Base-by-base conservation (phyloP, 2,113 vertebrate genomes). In the Corvus moneduloides region DNA sequence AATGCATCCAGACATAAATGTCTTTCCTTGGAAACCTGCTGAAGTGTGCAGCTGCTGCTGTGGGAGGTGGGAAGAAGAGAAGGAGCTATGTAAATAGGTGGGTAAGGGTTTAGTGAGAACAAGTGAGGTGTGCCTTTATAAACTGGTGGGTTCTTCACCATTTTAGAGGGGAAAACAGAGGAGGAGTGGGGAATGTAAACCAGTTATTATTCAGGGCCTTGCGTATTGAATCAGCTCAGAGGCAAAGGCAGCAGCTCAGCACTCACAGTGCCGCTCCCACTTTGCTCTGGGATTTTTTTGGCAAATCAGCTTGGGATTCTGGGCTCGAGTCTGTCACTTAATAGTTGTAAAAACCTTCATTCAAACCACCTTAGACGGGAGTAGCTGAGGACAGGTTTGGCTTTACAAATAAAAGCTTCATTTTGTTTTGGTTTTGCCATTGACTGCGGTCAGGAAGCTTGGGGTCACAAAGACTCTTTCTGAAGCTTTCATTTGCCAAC, bases 51-150 rank as follows among this genome's bases (percentile, higher is more conserved):
- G 84, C 54, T 95, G 95, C 91, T n/a, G 72, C 87, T 15, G 87
- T 26, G 87, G 92, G 92, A 87, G 90, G 81, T 82, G 87, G 89
- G 91, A 49, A 73, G 58, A 39, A 62, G 75, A 18, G 59, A 37
- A 30, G 48, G 74, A 51, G 52, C 52, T 5, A 1, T 27, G 63
- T 66, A 83, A 86, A 62, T 41, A 84, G n/a, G 75, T 18, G 68
- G 59, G 67, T 20, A 23, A n/a, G 44, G 67, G 11, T 67, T 91
- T 69, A 23, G 76, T 56, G 79, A 62, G 76, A 73, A 69, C 9
- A 1, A 27, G 21, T 5, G 15, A 67, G 58, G 73, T 71, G 62
- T 30, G 49, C 8, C 1, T 43, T 33, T 55, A 28, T 28, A 33
- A 67, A 79, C 11, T 37, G 30, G 46, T 81, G 80, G 61, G 73